Evolutionary conservation across 2,113 vertebrate genomes (phyloP).

Genomic region (Balaeniceps rex): DNA sequence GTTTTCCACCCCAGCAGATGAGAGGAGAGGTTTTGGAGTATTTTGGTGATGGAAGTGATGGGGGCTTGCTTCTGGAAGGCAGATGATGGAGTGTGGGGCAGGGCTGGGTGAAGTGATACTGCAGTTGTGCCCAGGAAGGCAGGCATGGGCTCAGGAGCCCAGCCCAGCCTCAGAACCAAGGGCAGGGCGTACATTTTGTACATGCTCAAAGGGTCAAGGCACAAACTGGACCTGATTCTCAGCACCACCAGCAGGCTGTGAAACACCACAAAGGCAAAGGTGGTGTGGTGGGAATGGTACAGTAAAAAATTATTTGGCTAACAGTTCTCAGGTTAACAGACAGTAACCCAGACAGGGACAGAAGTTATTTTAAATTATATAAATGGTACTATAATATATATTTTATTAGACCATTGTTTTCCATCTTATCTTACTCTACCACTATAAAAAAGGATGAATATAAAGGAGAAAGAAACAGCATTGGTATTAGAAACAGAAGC

Average conservation of each 20-base stretch:
- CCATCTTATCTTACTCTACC: background rate
- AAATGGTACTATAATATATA: background rate
- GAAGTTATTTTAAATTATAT: background rate
- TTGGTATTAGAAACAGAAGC: background rate
- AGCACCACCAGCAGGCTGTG: background rate
- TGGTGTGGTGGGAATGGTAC: background rate
- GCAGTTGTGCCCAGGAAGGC: background rate
- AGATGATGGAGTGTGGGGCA: background rate
- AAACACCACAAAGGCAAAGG: background rate
- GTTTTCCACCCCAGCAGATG: background rate
- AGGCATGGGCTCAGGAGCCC: accelerated
- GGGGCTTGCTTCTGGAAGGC: background rate
- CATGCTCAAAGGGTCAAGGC: accelerated
- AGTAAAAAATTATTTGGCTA: background rate
- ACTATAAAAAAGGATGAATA: background rate
- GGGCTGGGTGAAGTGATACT: background rate
- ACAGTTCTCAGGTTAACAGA: background rate
- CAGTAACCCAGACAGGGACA: background rate
- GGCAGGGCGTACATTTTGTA: background rate
- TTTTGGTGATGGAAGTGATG: background rate
- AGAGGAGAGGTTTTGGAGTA: background rate
- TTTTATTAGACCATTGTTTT: background rate
- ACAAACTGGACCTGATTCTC: background rate
- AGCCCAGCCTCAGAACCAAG: accelerated
- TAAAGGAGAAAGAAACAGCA: background rate